These are phyloP conservation scores for Trichopria drosophilae DNA, from an alignment of 2,888 invertebrate genomes.

Conservation along the genomic window DNA sequence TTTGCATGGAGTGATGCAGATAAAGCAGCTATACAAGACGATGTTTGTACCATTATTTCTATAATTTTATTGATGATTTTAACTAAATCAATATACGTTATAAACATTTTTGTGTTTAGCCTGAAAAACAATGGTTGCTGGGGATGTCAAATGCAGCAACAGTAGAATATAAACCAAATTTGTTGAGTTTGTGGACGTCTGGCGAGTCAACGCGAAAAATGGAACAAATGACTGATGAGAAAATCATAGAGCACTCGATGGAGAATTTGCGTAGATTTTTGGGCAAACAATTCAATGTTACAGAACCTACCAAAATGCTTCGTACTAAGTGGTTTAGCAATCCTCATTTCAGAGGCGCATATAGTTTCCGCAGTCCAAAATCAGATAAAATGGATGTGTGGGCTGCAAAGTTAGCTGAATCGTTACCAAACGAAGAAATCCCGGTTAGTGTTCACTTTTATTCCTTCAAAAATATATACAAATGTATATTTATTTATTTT, in stretches of 20 bases:
- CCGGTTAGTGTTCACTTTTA: too few relatives aligned
- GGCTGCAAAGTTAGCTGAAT: slow-evolving; percentile 62
- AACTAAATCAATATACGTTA: too few relatives aligned
- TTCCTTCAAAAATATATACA: too few relatives aligned
- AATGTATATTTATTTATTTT: slow-evolving; percentile 44
- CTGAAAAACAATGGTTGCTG: slow-evolving; percentile 64
- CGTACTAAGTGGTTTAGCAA: slow-evolving; percentile 74
- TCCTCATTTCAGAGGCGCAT: slow-evolving; percentile 72
- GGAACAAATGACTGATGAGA: slow-evolving; percentile 64
- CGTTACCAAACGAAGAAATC: slow-evolving; percentile 57
- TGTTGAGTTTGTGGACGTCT: slow-evolving; percentile 69
- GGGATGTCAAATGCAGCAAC: slow-evolving; percentile 67
- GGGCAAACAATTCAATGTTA: slow-evolving; percentile 59
- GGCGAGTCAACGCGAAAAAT: slow-evolving; percentile 65
- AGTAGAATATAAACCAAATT: slow-evolving; percentile 64
- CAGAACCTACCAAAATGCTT: slow-evolving; percentile 59
- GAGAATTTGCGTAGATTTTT: slow-evolving; percentile 62
- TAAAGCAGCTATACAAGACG: slow-evolving; percentile 24
- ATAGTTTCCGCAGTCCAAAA: slow-evolving; percentile 65
- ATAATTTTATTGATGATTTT: too few relatives aligned
- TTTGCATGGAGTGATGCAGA: slow-evolving; percentile 64
- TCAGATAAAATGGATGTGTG: slow-evolving; percentile 59
- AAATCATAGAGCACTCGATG: slow-evolving; percentile 59
- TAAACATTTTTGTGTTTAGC: too few relatives aligned
- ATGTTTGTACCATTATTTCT: too few relatives aligned